These are phyloP conservation scores for Novumbra hubbsi DNA, from an alignment of 2,797 vertebrate species.

Conservation along the genomic window DNA sequence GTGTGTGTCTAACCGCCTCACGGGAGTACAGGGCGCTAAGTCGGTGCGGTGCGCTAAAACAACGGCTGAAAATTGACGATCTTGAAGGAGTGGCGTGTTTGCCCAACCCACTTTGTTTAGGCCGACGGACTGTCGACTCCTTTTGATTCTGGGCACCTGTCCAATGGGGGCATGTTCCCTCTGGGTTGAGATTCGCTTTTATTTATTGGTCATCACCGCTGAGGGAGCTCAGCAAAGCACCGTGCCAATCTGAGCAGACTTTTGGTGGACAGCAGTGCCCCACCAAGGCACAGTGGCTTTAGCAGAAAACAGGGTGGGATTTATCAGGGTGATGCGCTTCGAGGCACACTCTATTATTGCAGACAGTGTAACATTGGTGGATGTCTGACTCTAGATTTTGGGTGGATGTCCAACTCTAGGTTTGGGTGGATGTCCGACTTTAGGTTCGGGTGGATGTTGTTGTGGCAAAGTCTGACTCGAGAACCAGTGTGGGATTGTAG, in stretches of 20 bases:
- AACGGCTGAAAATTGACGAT: constrained; percentile 42
- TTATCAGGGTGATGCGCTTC: constrained; percentile 50
- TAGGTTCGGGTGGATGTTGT: background rate
- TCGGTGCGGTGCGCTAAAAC: constrained; percentile 30
- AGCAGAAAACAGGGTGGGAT: constrained; percentile 50
- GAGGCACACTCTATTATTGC: constrained; percentile 37
- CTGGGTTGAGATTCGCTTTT: constrained; percentile 67
- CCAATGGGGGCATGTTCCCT: constrained; percentile 65
- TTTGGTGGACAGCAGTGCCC: constrained; percentile 56
- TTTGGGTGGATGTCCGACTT: background rate
- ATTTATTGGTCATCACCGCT: constrained; percentile 61
- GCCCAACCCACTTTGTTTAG: constrained; percentile 55
- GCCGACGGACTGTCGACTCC: constrained; percentile 59
- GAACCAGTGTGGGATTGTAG: too few relatives aligned
- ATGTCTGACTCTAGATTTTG: too few relatives aligned
- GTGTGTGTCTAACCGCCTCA: background rate
- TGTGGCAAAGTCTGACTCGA: background rate
- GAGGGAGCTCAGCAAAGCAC: constrained; percentile 59
- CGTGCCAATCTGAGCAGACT: constrained; percentile 69
- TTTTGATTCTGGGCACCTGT: constrained; percentile 63
- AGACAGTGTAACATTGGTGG: constrained; percentile 37
- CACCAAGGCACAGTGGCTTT: constrained; percentile 35
- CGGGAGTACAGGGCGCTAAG: constrained; percentile 5
- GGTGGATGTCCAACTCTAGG: background rate
- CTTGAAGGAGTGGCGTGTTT: constrained; percentile 16